phyloP scores from a whole-genome alignment of 1,140 invertebrate species.

The Aethina tumida region DNA sequence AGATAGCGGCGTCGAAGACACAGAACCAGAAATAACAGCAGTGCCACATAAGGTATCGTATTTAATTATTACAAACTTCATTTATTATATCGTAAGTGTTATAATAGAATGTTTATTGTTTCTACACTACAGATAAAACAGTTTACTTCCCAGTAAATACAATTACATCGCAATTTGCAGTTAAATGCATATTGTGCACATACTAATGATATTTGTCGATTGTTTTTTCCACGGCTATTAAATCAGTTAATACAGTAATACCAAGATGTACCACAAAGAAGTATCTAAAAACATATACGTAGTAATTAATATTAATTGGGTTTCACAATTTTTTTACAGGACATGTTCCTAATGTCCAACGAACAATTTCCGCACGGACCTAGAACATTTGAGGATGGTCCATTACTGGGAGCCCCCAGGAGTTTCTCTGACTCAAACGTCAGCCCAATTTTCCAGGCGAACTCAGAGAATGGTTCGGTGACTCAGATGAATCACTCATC shows the following conservation, averaged over 20 bases:
- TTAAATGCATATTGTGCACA: conserved; percentile 1
- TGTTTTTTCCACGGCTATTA: no score
- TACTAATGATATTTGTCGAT: background rate
- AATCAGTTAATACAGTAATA: no score
- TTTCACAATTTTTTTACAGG: conserved; percentile 16
- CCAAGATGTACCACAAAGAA: no score
- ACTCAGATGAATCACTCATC: background rate
- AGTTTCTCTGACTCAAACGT: conserved; percentile 14
- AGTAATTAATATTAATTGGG: background rate
- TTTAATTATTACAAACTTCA: conserved; percentile 21
- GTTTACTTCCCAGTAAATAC: conserved; percentile 15
- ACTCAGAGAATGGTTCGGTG: background rate
- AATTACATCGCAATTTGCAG: conserved; percentile 11
- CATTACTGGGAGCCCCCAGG: conserved; percentile 17
- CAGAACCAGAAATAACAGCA: conserved; percentile 27
- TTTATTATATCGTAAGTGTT: conserved; percentile 21
- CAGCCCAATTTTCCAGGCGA: background rate
- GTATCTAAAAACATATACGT: background rate
- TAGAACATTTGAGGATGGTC: conserved; percentile 50
- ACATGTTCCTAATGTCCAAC: conserved; percentile 30
- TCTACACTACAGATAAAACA: conserved; percentile 16
- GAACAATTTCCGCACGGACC: conserved; percentile 77
- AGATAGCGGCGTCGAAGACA: conserved; percentile 12
- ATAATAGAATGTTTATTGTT: conserved; percentile 21
- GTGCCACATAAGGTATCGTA: conserved; percentile 26